A percentile compares a stretch with the other conserved stretches of the same genome.
phyloP scores from a whole-genome alignment of 1,140 invertebrate species.

The Fopius arisanus region DNA sequence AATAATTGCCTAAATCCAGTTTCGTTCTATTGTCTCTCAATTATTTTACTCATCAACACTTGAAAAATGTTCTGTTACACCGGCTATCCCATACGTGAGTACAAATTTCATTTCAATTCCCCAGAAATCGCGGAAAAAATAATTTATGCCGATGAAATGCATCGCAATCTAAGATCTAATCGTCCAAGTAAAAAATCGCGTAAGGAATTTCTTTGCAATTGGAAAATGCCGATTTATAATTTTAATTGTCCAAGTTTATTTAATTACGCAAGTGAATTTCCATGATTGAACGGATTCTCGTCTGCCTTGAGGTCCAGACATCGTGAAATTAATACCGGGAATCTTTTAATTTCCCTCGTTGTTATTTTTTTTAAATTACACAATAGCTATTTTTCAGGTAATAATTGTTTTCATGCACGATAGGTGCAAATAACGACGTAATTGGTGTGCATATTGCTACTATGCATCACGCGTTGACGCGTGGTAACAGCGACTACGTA shows the following conservation, averaged over 20 bases:
- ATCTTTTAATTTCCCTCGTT: neutral
- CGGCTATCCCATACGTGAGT: constrained; percentile 39
- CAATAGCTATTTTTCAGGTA: constrained; percentile 15
- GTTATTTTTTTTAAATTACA: neutral
- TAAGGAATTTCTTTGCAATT: neutral
- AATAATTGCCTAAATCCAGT: too few relatives aligned
- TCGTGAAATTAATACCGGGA: neutral
- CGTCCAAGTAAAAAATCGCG: too few relatives aligned
- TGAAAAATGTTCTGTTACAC: constrained; percentile 38
- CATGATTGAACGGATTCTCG: neutral
- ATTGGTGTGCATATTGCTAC: constrained; percentile 1
- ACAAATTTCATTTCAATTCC: neutral
- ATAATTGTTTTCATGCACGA: constrained; percentile 32
- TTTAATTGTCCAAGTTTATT: neutral
- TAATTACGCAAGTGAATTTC: neutral
- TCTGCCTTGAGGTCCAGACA: neutral
- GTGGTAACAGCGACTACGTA: constrained; percentile 3
- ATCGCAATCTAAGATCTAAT: too few relatives aligned
- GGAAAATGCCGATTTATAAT: neutral
- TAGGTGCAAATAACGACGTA: constrained; percentile 30
- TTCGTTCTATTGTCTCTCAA: too few relatives aligned
- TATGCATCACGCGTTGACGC: constrained; percentile 20
- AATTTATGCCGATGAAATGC: too few relatives aligned
- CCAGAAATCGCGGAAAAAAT: too few relatives aligned
- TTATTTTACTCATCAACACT: too few relatives aligned